phyloP scores from a whole-genome alignment of 2,888 invertebrate species.

The Leptogaster cylindrica region DNA sequence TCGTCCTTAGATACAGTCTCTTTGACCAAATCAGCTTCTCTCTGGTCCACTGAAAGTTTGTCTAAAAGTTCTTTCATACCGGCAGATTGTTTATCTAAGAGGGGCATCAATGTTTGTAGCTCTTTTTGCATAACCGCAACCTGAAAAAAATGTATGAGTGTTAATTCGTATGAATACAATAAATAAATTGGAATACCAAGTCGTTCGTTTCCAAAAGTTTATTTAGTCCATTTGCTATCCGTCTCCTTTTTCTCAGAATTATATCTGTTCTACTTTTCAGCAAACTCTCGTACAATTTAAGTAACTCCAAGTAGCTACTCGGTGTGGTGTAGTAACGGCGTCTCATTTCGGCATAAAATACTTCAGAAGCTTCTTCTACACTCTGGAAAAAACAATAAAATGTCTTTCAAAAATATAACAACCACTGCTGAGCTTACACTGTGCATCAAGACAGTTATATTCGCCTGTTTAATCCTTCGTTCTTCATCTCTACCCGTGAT shows the following conservation, averaged over 20 bases:
- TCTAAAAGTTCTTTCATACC: constrained; percentile 78
- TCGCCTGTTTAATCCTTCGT: constrained; percentile 65
- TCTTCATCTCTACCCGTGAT: constrained; percentile 64
- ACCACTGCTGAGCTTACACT: constrained; percentile 60
- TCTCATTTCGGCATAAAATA: constrained; percentile 81
- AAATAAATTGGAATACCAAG: constrained; percentile 28
- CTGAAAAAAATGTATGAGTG: constrained; percentile 48
- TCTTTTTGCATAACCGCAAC: constrained; percentile 87
- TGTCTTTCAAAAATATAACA: background rate
- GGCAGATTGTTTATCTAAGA: constrained; percentile 76
- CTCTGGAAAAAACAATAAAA: constrained; percentile 64
- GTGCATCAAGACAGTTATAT: constrained; percentile 76
- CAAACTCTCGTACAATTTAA: constrained; percentile 78
- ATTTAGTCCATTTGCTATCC: constrained; percentile 77
- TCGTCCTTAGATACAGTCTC: constrained; percentile 83
- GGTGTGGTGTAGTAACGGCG: constrained; percentile 90
- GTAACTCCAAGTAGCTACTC: constrained; percentile 85
- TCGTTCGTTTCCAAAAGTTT: constrained; percentile 60
- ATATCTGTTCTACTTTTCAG: constrained; percentile 75
- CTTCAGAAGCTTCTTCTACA: constrained; percentile 78
- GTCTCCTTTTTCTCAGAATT: constrained; percentile 67
- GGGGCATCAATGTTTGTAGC: constrained; percentile 80
- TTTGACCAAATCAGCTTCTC: constrained; percentile 80
- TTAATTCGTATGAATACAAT: background rate
- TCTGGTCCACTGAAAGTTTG: constrained; percentile 78